phyloP scores from a whole-genome alignment of 2,113 vertebrate genomes.

The Tor tambroides region DNA sequence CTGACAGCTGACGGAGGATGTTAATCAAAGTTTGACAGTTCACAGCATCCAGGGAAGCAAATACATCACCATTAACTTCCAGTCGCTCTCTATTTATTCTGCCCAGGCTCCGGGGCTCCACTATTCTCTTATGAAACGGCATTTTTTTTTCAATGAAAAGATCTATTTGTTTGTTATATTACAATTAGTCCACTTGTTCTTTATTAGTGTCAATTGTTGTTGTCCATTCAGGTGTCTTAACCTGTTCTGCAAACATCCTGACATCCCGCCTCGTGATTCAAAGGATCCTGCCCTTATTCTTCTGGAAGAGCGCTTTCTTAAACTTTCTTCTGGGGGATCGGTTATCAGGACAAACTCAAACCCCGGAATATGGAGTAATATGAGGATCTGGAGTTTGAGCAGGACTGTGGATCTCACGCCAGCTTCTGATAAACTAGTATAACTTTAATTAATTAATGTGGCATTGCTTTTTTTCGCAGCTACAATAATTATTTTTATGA shows the following conservation, averaged over 20 bases:
- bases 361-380: neutral
- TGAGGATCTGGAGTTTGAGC: conserved; percentile 24
- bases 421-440: neutral
- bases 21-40: conserved; percentile 73
- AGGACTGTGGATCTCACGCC: neutral
- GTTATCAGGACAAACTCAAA: conserved; percentile 8
- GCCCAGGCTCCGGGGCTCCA: conserved; percentile 73
- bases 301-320: neutral
- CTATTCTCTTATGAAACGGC: conserved; percentile 79
- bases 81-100: conserved; percentile 60
- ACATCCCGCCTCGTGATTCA: conserved; percentile 52
- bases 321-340: conserved; percentile 2
- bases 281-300: conserved; percentile 40
- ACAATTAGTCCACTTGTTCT: neutral
- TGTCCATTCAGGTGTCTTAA: neutral
- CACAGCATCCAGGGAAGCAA: conserved; percentile 79
- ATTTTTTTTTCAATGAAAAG: conserved; percentile 60
- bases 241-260: neutral
- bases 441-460: neutral
- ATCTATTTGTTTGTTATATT: neutral
- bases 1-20: conserved; percentile 82
- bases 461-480: neutral
- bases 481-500: no score
- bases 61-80: conserved; percentile 53
- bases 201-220: neutral